Evolutionary conservation across 2,113 vertebrate genomes (phyloP).

Genomic region (Astur gentilis): DNA sequence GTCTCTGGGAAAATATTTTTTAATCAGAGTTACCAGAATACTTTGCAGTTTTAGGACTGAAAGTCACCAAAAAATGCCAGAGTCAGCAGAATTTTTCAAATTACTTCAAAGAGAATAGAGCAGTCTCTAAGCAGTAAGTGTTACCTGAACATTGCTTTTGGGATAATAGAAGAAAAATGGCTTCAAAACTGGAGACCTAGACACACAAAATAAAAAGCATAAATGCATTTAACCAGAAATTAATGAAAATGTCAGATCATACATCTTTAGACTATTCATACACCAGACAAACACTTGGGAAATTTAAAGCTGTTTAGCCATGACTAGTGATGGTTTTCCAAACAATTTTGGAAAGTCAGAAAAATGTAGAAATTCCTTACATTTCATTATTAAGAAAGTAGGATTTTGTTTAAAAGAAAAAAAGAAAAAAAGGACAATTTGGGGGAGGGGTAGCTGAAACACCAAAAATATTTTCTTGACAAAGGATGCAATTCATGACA

Average conservation of each 20-base stretch:
- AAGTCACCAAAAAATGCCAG: neutral
- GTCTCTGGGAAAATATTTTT: neutral
- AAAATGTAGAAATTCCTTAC: neutral
- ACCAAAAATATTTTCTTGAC: neutral
- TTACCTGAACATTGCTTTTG: slow-evolving; percentile 70
- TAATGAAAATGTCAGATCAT: neutral
- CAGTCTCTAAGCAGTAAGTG: neutral
- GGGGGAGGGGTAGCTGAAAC: neutral
- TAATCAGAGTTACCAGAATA: neutral
- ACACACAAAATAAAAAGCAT: neutral
- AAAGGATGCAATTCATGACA: neutral
- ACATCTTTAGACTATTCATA: neutral
- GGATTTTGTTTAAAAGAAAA: neutral
- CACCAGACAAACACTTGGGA: neutral
- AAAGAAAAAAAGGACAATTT: neutral
- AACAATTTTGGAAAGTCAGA: neutral
- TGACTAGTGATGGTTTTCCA: neutral
- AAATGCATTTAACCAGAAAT: neutral
- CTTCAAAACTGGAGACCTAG: slow-evolving; percentile 84
- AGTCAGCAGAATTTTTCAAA: neutral
- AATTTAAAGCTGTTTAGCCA: neutral
- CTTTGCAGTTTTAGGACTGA: neutral
- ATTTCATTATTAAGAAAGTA: neutral
- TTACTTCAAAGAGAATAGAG: neutral
- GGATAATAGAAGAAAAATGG: slow-evolving; percentile 86